Percentiles rank a stretch among this genome's conserved stretches.
phyloP scores from a whole-genome alignment of 2,113 vertebrate genomes.

The Grammomys surdaster region DNA sequence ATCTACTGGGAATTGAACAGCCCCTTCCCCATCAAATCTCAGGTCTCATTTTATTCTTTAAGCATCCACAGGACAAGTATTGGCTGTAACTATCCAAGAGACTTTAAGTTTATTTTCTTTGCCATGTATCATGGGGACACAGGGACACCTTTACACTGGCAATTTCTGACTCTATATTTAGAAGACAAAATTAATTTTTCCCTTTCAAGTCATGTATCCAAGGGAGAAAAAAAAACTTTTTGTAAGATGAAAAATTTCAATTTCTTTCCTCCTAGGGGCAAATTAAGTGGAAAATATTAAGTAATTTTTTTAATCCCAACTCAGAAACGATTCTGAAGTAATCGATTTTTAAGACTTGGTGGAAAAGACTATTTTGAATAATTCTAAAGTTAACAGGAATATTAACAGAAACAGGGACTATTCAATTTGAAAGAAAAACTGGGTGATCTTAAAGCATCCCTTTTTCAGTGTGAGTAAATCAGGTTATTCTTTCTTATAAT shows the following conservation, averaged over 20 bases:
- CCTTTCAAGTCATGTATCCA: conserved; percentile 27
- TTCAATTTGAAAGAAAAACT: background rate
- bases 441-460: background rate
- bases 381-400: conserved; percentile 30
- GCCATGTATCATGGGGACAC: background rate
- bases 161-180: conserved; percentile 45
- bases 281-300: conserved; percentile 57
- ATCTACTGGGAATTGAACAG: background rate
- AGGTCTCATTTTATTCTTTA: background rate
- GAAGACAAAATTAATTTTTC: conserved; percentile 50
- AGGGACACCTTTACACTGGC: background rate
- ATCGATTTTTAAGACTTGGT: conserved; percentile 15
- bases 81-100: background rate
- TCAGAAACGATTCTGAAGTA: conserved; percentile 7
- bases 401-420: conserved; percentile 18
- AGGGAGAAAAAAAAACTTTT: background rate
- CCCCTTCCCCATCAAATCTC: background rate
- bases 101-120: background rate
- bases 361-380: conserved; percentile 21
- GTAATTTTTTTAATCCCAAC: conserved; percentile 39
- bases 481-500: background rate
- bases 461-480: background rate
- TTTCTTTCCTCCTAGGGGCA: conserved; percentile 21
- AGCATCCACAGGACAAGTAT: background rate
- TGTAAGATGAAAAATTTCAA: conserved; percentile 22